Evolutionary conservation across 2,888 invertebrate species (phyloP), one percentile per base, ranked within the genome.

Genomic region (Drosophila subsilvestris): DNA sequence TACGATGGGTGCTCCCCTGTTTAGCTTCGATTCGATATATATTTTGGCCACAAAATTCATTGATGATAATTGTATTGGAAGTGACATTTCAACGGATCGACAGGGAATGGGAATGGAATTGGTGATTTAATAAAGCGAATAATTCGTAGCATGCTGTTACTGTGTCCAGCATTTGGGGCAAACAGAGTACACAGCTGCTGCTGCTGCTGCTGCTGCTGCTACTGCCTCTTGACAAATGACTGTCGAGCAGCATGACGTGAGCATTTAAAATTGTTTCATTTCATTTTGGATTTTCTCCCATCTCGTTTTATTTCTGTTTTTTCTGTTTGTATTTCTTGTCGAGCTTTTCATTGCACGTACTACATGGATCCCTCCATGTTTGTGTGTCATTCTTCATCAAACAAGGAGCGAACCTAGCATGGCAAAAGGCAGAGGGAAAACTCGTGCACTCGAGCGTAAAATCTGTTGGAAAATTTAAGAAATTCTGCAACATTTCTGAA

Each of bases 211-310:
- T 0, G 25, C 25, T 25, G 25, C 6, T 25, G 25, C 25, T 25
- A 4, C 4, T 89, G 80, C 68, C 69, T 63, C 78, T 70, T 89
- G 86, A 89, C 80, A 86, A 81, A 88, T 80, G 89, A 76, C 80
- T 86, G 77, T 79, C 59, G 75, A 76, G 74, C 79, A 77, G n/a
- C 83, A 77, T 82, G 80, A 77, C 76, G 71, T 67, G 61, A 78
- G 80, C 76, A 78, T 84, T 86, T 86, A 42, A 75, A 81, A 72
- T 51, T 58, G 50, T 62, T 57, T 74, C 69, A 25, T 27, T 27
- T 27, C 27, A 37, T 37, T 37, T 37, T 37, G 37, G 7, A n/a
- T 14, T 6, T 37, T n/a, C 37, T n/a, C n/a, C 37, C 37, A n/a
- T 29, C 22, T 65, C 54, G 67, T 53, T 32, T 32, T n/a, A 20